phyloP scores from a whole-genome alignment of 2,113 vertebrate genomes.

The Heterocephalus glaber region DNA sequence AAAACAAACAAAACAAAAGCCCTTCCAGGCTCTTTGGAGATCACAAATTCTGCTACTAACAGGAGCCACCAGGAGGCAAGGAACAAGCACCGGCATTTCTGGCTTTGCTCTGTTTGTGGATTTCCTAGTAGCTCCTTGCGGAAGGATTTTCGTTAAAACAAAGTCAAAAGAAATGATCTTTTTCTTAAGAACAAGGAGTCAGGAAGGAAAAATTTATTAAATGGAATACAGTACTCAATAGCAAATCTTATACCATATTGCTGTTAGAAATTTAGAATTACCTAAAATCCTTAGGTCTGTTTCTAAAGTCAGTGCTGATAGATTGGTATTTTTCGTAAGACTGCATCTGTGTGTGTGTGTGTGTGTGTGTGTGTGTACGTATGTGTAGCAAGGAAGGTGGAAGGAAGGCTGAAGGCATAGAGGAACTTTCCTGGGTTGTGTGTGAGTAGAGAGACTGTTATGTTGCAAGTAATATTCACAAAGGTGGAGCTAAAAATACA shows the following conservation, averaged over 20 bases:
- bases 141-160: conserved; percentile 1
- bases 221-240: neutral
- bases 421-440: conserved; percentile 22
- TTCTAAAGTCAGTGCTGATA: conserved; percentile 49
- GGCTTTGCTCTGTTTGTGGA: neutral
- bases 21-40: neutral
- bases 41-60: neutral
- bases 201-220: conserved; percentile 37
- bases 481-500: conserved; percentile 34
- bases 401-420: conserved; percentile 16
- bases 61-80: neutral
- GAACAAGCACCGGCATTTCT: neutral
- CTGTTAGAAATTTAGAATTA: conserved; percentile 2
- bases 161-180: conserved; percentile 37
- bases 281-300: neutral
- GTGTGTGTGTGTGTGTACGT: neutral
- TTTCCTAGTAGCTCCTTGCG: neutral
- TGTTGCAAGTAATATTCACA: neutral
- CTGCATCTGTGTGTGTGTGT: neutral
- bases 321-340: conserved; percentile 8
- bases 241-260: conserved; percentile 3
- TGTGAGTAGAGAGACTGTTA: conserved; percentile 31
- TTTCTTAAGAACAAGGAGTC: neutral
- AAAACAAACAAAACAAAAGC: neutral
- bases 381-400: neutral